These are phyloP conservation scores for Tupiocoris notatus DNA, from an alignment of 2,888 invertebrate species.

Conservation along the genomic window DNA sequence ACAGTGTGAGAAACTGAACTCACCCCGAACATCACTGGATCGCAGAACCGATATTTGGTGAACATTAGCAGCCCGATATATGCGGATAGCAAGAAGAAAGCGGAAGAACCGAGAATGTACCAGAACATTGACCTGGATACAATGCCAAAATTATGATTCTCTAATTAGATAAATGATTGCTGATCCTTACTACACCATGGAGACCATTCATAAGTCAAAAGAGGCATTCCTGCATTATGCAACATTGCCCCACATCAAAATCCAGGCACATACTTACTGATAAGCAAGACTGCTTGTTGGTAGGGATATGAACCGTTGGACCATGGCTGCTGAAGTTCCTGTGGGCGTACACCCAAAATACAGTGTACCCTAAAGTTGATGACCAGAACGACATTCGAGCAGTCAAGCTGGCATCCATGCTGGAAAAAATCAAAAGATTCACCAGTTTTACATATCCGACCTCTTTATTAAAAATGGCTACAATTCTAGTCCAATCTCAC, in stretches of 20 bases:
- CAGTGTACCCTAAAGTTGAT: constrained; percentile 64
- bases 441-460: too few species aligned
- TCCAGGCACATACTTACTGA: constrained; percentile 52
- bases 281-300: constrained; percentile 60
- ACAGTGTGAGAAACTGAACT: constrained; percentile 34
- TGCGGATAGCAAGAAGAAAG: constrained; percentile 48
- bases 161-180: not conserved
- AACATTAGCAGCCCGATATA: constrained; percentile 61
- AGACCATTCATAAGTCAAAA: too few species aligned
- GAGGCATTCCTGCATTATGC: too few species aligned
- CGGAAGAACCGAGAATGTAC: constrained; percentile 8
- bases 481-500: constrained; percentile 56
- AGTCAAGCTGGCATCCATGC: constrained; percentile 39
- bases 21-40: constrained; percentile 61
- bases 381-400: constrained; percentile 75
- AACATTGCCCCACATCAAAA: not conserved
- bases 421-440: too few species aligned
- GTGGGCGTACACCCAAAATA: constrained; percentile 60
- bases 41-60: constrained; percentile 65
- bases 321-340: constrained; percentile 60
- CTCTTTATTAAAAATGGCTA: too few species aligned
- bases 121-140: constrained; percentile 20
- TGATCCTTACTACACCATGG: too few species aligned
- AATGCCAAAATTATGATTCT: not conserved
- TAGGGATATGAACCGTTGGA: constrained; percentile 64